These are phyloP conservation scores for Drymonia ruficornis DNA, from an alignment of 2,888 invertebrate species.

Conservation along the genomic window DNA sequence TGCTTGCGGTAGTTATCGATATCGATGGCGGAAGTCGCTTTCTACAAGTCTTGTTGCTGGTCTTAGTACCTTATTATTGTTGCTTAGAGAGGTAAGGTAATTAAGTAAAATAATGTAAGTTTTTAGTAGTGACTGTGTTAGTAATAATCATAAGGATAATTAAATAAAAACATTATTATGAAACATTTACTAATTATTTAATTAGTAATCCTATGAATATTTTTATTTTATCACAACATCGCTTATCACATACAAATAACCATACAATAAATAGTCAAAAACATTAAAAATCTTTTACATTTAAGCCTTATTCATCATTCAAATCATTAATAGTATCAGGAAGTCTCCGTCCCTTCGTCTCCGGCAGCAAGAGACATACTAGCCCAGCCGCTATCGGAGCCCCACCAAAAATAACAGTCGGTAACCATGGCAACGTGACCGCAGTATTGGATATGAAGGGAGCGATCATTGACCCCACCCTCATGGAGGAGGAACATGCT, in stretches of 20 bases:
- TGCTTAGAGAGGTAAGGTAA: too few species aligned
- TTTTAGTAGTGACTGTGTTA: too few species aligned
- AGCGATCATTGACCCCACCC: conserved; percentile 93
- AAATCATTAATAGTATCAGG: conserved; percentile 90
- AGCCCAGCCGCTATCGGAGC: conserved; percentile 87
- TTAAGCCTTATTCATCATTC: background rate
- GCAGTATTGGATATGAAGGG: conserved; percentile 90
- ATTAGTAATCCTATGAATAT: too few species aligned
- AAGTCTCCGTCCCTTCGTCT: conserved; percentile 89
- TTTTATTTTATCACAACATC: conserved; percentile 3
- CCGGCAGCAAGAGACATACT: conserved; percentile 88
- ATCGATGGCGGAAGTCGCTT: too few species aligned
- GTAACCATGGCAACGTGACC: conserved; percentile 83
- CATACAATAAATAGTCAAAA: background rate
- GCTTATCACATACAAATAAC: background rate
- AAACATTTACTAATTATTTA: too few species aligned
- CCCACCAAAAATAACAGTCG: conserved; percentile 89
- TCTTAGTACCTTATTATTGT: too few species aligned
- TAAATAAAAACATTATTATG: too few species aligned
- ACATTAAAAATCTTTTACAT: background rate
- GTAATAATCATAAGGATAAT: too few species aligned
- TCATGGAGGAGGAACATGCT: conserved; percentile 91
- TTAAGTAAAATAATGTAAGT: too few species aligned
- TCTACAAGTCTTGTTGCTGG: too few species aligned
- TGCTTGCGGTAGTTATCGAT: too few species aligned